Evolutionary conservation across 2,888 invertebrate genomes (phyloP), one percentile per base, ranked within the genome.

Genomic region (Drosophila ustulata): DNA sequence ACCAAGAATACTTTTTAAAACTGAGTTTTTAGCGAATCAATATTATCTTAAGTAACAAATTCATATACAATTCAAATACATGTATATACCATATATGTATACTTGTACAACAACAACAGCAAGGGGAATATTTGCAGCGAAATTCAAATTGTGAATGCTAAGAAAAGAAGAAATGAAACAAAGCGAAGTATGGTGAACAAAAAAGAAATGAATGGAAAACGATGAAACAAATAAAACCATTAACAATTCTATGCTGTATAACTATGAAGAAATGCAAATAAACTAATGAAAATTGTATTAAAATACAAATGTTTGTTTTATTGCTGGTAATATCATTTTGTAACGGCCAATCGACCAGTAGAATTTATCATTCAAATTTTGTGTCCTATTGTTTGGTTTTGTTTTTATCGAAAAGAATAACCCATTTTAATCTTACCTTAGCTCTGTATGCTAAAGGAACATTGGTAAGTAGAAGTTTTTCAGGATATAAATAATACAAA

Each of bases 1-100:
- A 66, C 39, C 46, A 69, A 62, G 51, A 66, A 67, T 75, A 81
- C 78, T 68, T 81, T 85, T 82, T 73, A 80, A 82, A 67, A 74
- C 64, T 80, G 80, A 78, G 79, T 81, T 86, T 80, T 81, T 86
- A 86, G 83, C 81, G 61, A 81, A 81, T 86, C 83, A 67, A 80
- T 67, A 75, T 82, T 46, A 73, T 73, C 18, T 71, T 80, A 81
- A 76, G 83, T 82, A 76, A 74, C 28, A 67, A 76, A 79, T 82
- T 76, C 71, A 62, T 82, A 76, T 72, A 72, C 73, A 75, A 65
- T 52, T 41, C 26, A 57, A n/a, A 56, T 56, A 41, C 26, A 43
- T 13, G 23, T 3, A 25, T 47, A 50, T 30, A 30, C 7, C 7
- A 30, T 30, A 7, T 30, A 30, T 30, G 7, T 30, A 30, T 30